These are phyloP conservation scores for Sebastes paucispinis DNA, from an alignment of 2,797 vertebrate genomes.

Conservation along the genomic window DNA sequence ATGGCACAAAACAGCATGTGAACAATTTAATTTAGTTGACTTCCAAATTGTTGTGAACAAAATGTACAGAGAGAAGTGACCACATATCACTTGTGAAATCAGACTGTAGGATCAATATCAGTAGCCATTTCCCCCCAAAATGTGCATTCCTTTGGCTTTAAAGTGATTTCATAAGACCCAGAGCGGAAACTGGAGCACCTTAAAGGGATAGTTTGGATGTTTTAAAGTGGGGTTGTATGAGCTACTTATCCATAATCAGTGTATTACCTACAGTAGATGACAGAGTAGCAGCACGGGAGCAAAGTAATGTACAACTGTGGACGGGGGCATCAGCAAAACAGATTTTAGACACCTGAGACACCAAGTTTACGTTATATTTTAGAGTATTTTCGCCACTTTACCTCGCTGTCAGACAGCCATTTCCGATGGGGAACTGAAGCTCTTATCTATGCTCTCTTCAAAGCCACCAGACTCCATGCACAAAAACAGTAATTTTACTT, in stretches of 20 bases:
- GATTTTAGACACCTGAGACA: no score
- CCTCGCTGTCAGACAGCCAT: no score
- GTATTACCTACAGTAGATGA: background rate
- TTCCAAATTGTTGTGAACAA: background rate
- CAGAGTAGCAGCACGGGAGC: no score
- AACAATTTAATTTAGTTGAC: background rate
- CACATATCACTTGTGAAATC: background rate
- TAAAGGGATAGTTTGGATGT: no score
- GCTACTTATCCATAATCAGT: background rate
- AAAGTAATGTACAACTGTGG: no score
- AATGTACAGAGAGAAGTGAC: background rate
- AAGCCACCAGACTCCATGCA: no score
- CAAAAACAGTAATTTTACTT: no score
- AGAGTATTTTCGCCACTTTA: no score
- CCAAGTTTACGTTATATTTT: no score
- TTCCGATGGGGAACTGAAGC: no score
- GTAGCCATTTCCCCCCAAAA: background rate
- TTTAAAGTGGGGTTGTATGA: background rate
- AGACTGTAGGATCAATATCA: background rate
- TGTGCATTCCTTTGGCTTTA: constrained; percentile 43
- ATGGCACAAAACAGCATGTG: background rate
- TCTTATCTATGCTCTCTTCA: no score
- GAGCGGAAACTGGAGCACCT: background rate
- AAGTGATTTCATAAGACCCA: constrained; percentile 21
- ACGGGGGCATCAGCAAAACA: no score